Evolutionary conservation across 2,113 vertebrate species (phyloP), one percentile per base, ranked within the genome.

Genomic region (Trochalopteron elliotii): DNA sequence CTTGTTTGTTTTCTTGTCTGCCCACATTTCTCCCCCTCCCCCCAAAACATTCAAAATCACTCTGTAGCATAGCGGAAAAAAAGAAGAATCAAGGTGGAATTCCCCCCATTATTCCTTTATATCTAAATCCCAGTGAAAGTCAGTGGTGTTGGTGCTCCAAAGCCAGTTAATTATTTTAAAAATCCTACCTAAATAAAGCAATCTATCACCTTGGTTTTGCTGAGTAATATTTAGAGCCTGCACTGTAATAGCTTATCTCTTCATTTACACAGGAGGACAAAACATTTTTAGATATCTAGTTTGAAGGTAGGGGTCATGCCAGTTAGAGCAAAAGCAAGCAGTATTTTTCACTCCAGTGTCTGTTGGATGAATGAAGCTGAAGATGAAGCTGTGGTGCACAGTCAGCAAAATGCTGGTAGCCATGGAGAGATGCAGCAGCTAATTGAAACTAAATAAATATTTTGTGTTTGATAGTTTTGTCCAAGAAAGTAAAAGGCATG

Each of bases 391-490:
- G 16, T 42, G 52, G 12, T 89, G 12, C 64, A 22, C 63, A 63
- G 74, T 67, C 67, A 67, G 55, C 79, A 64, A 52, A 83, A 70
- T 31, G 35, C 56, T 95, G 44, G 92, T 93, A 93, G 87, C 52
- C 82, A 70, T 74, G 87, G 93, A 83, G 68, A 93, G 60, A 77
- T 88, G 76, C 42, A 93, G 82, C 70, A 93, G 75, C 79, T 88
- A 88, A 81, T 9, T 88, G 85, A 90, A 90, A 82, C 27, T 27
- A 76, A 76, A 68, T 21, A 40, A 45, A 81, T 49, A 23, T 65
- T 74, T 76, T 61, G 77, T 72, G 21, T 84, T 94, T 76, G 87
- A 63, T 24, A 78, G 39, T 50, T 89, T 90, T 83, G 59, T 67
- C 63, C 59, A 90, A 77, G 67, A 77, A 91, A 90, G 67, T 90